Base-by-base conservation (phyloP, 1,140 invertebrate genomes). In the Cecropterus lyciades region DNA sequence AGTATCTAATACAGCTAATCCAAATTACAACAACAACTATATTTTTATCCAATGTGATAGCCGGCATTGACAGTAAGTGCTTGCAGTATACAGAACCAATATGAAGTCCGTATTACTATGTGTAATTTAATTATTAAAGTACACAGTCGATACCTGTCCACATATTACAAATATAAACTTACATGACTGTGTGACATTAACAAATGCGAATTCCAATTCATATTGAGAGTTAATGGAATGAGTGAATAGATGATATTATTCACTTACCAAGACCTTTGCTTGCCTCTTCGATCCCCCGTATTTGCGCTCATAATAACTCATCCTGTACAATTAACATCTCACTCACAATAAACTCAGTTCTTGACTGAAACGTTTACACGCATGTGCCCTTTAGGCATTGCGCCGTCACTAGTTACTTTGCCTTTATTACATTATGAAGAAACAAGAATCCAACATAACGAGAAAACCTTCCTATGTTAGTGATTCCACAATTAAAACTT, bases 271-370 rank as follows among this genome's bases (percentile, higher is more conserved):
- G 0, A 74, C 33, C 16, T 17, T 65, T 3, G 40, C 17, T n/a
- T 60, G 66, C 56, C 69, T 73, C 40, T 60, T 73, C 30, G 42
- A 42, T 8, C 67, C 67, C 6, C 78, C 72, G 43, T 78, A 76
- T 51, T 69, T 77, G 16, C 57, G 66, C 40, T 76, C 77, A 55
- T 74, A 77, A 43, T 77, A 79, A 62, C 70, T 81, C 33, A 40
- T 64, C 40, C 62, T 72, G 45, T 46, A 63, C 13, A 57, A 57
- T 62, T 62, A 37, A 62, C 51, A 53, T 53, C 51, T 53, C 51
- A 53, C 51, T 53, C 51, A 53, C 51, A 53, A 53, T 53, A 53
- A 53, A 53, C n/a, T 53, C 51, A 53, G 16, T 53, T 53, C 51
- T 53, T 53, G 51, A 53, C 51, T 53, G 51, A 53, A 53, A 53